A percentile compares a stretch with the other conserved stretches of the same genome.
These are phyloP conservation scores for Drosophila carrolli DNA, from an alignment of 1,140 invertebrate species.

Conservation along the genomic window DNA sequence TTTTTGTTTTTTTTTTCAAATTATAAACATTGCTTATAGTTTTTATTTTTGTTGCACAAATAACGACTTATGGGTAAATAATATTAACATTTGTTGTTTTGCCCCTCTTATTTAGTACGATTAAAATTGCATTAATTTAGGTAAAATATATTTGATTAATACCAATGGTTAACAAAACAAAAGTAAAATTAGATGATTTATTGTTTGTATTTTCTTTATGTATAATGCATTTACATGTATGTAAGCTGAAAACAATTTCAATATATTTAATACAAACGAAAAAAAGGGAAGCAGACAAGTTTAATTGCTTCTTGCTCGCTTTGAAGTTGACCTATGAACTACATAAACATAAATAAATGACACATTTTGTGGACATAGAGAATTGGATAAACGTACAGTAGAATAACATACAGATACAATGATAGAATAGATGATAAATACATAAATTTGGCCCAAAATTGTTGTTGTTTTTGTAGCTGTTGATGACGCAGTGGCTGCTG, in stretches of 20 bases:
- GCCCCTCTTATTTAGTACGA: constrained; percentile 50
- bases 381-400: constrained; percentile 72
- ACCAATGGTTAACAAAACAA: constrained; percentile 80
- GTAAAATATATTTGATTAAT: constrained; percentile 70
- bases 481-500: constrained; percentile 32
- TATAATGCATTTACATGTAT: constrained; percentile 42
- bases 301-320: constrained; percentile 12
- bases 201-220: constrained; percentile 36
- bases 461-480: constrained; percentile 21
- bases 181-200: constrained; percentile 32
- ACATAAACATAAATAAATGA: constrained; percentile 81
- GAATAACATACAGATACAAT: constrained; percentile 56
- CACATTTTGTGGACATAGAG: constrained; percentile 80
- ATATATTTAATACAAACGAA: constrained; percentile 48
- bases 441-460: constrained; percentile 62
- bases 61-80: constrained; percentile 76
- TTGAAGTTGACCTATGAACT: constrained; percentile 55
- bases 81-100: constrained; percentile 72
- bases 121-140: constrained; percentile 61
- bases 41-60: constrained; percentile 79
- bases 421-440: constrained; percentile 70
- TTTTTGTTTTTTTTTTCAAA: constrained; percentile 69
- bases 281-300: constrained; percentile 23
- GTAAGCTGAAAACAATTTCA: constrained; percentile 27
- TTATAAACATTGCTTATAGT: constrained; percentile 65